Evolutionary conservation across 2,888 invertebrate genomes (phyloP).

Genomic region (Pollenia angustigena): DNA sequence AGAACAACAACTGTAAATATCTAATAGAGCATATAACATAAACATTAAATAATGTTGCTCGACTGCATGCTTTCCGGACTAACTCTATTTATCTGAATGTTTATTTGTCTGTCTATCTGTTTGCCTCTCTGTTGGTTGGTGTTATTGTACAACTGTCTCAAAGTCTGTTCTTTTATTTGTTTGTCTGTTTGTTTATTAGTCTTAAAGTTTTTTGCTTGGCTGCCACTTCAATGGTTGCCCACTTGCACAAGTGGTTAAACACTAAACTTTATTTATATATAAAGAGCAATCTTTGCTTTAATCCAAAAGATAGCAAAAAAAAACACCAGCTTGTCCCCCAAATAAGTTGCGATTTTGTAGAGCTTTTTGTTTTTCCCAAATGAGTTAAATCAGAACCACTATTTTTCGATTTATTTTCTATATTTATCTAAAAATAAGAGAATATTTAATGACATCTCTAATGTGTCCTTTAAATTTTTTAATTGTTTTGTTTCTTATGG

Average conservation of each 20-base stretch:
- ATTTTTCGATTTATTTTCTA: neutral
- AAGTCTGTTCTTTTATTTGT: neutral
- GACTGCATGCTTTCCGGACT: conserved; percentile 53
- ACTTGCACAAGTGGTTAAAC: conserved; percentile 69
- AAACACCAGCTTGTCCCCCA: neutral
- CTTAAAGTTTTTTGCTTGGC: conserved; percentile 51
- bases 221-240: conserved; percentile 69
- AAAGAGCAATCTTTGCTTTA: conserved; percentile 40
- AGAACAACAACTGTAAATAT: conserved; percentile 61
- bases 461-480: too few species aligned
- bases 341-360: conserved; percentile 50
- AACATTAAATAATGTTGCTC: conserved; percentile 68
- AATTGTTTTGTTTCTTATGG: too few species aligned
- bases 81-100: conserved; percentile 31
- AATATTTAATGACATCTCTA: neutral
- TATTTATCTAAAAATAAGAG: neutral
- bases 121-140: neutral
- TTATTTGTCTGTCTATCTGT: conserved; percentile 20
- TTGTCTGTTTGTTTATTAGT: conserved; percentile 30
- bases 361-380: neutral
- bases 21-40: conserved; percentile 69
- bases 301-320: conserved; percentile 20
- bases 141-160: conserved; percentile 8
- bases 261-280: conserved; percentile 66
- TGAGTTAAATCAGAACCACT: neutral